These are phyloP conservation scores for Nilaparvata lugens DNA, from an alignment of 1,140 invertebrate genomes.

Conservation along the genomic window DNA sequence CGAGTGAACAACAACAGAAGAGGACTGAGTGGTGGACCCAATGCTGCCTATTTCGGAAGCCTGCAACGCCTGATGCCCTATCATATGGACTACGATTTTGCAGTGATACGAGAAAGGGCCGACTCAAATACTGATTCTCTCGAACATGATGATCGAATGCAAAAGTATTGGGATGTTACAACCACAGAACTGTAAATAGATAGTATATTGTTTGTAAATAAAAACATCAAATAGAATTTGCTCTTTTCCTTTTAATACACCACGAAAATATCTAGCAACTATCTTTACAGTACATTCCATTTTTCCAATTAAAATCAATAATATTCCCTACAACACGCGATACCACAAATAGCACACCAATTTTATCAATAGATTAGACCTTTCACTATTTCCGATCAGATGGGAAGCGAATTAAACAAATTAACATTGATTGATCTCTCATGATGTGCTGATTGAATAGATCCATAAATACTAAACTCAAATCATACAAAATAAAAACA, in stretches of 20 bases:
- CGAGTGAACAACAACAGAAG: slow-evolving; percentile 36
- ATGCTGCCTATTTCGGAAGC: slow-evolving; percentile 78
- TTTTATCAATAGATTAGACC: neutral
- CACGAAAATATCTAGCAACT: too few species aligned
- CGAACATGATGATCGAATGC: slow-evolving; percentile 69
- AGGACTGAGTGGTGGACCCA: slow-evolving; percentile 56
- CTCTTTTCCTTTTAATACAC: neutral
- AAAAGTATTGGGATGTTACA: slow-evolving; percentile 78
- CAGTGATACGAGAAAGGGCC: slow-evolving; percentile 62
- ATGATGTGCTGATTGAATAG: too few species aligned
- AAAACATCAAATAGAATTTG: neutral
- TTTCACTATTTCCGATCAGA: too few species aligned
- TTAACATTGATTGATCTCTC: too few species aligned
- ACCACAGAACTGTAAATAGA: slow-evolving; percentile 60
- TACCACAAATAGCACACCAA: too few species aligned
- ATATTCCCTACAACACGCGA: too few species aligned
- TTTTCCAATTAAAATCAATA: too few species aligned
- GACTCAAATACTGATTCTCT: slow-evolving; percentile 50
- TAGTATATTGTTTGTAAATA: neutral
- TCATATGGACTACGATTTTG: slow-evolving; percentile 75
- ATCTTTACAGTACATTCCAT: too few species aligned
- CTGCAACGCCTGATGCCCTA: slow-evolving; percentile 73
- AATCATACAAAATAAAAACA: too few species aligned
- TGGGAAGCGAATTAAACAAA: too few species aligned
- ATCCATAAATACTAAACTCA: too few species aligned